phyloP scores from a whole-genome alignment of 2,113 vertebrate genomes.

The Macquaria ambigua region DNA sequence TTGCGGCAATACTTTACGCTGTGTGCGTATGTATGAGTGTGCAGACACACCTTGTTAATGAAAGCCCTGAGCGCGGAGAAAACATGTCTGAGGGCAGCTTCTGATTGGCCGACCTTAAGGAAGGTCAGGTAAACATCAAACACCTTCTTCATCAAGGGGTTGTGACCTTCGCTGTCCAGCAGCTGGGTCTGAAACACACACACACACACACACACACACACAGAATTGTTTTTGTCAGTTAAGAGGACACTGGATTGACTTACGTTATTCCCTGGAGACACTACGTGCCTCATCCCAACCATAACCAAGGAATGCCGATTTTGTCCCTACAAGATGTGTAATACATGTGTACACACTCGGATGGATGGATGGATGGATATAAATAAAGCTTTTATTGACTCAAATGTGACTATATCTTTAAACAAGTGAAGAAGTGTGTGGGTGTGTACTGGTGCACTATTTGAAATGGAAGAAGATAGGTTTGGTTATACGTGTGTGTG shows the following conservation, averaged over 20 bases:
- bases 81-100: slow-evolving; percentile 91
- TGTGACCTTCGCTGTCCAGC: slow-evolving; percentile 93
- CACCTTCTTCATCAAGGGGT: slow-evolving; percentile 95
- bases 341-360: no score
- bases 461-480: no score
- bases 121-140: slow-evolving; percentile 96
- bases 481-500: no score
- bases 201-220: not conserved
- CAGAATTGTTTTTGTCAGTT: not conserved
- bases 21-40: not conserved
- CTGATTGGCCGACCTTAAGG: slow-evolving; percentile 94
- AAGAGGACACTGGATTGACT: not conserved
- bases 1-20: not conserved
- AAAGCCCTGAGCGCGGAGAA: slow-evolving; percentile 94
- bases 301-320: not conserved
- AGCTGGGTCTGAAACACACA: slow-evolving; percentile 88
- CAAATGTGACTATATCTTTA: no score
- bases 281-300: not conserved
- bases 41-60: slow-evolving; percentile 90
- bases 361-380: no score
- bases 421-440: no score
- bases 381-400: no score
- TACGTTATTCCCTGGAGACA: not conserved
- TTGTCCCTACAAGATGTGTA: not conserved
- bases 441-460: no score